Evolutionary conservation across 2,113 vertebrate species (phyloP).

Genomic region (Calonectris borealis): DNA sequence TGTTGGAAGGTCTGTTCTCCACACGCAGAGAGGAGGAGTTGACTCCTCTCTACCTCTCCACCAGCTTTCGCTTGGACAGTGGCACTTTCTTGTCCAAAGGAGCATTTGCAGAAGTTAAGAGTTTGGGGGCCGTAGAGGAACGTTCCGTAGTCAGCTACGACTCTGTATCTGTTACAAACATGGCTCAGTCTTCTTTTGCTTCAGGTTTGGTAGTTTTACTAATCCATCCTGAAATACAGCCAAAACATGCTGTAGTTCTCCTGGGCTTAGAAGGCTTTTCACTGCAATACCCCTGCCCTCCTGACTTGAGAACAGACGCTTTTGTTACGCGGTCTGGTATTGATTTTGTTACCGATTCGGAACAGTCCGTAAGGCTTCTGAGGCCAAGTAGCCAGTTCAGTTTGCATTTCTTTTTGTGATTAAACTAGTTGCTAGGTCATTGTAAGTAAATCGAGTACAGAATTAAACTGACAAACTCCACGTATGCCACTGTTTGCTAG

Average conservation of each 20-base stretch:
- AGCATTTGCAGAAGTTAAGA: neutral
- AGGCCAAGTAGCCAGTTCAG: neutral
- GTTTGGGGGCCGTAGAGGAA: too few species aligned
- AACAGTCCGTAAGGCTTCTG: neutral
- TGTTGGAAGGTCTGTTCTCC: neutral
- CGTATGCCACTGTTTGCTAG: neutral
- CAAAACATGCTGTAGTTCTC: too few species aligned
- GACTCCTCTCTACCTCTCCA: neutral
- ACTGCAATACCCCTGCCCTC: neutral
- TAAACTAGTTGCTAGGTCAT: neutral
- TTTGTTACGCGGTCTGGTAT: accelerated
- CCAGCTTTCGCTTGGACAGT: too few species aligned
- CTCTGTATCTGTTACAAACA: neutral
- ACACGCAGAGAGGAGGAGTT: too few species aligned
- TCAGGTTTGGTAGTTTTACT: neutral
- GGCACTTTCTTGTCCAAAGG: neutral
- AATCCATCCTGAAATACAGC: neutral
- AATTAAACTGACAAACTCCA: neutral
- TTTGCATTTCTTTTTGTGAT: neutral
- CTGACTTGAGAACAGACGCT: neutral
- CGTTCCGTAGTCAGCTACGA: accelerated
- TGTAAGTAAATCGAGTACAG: neutral
- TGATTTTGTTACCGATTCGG: neutral
- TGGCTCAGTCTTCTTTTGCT: neutral
- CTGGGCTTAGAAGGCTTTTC: neutral